These are phyloP conservation scores for Pristionchus arcanus DNA, from an alignment of 2,888 invertebrate species.

Conservation along the genomic window DNA sequence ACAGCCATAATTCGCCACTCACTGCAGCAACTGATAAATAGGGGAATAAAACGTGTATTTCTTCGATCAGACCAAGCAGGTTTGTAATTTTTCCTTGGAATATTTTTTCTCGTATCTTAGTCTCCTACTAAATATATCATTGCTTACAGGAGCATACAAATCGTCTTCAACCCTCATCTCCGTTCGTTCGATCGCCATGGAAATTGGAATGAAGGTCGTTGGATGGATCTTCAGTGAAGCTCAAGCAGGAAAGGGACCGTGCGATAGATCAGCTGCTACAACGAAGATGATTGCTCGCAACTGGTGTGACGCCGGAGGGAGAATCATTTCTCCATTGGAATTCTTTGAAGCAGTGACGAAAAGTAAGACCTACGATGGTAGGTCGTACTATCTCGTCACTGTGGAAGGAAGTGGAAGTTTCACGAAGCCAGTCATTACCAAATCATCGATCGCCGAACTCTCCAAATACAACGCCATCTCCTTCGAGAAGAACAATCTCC, in stretches of 20 bases:
- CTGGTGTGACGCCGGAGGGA: background rate
- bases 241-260: constrained; percentile 22
- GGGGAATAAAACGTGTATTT: background rate
- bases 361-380: background rate
- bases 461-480: background rate
- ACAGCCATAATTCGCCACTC: background rate
- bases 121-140: background rate
- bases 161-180: background rate
- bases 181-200: background rate
- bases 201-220: background rate
- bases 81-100: background rate
- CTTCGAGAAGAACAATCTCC: background rate
- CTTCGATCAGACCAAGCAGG: constrained; percentile 19
- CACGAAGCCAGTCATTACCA: background rate
- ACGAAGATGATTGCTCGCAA: background rate
- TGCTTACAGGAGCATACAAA: background rate
- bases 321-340: background rate
- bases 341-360: background rate
- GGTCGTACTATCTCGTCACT: background rate
- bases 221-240: constrained; percentile 18
- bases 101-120: background rate
- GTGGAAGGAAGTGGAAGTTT: background rate
- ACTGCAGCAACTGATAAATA: background rate
- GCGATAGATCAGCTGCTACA: background rate
- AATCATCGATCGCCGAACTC: background rate